Evolutionary conservation across 2,888 invertebrate genomes (phyloP).

Genomic region (Tethea ocularis): DNA sequence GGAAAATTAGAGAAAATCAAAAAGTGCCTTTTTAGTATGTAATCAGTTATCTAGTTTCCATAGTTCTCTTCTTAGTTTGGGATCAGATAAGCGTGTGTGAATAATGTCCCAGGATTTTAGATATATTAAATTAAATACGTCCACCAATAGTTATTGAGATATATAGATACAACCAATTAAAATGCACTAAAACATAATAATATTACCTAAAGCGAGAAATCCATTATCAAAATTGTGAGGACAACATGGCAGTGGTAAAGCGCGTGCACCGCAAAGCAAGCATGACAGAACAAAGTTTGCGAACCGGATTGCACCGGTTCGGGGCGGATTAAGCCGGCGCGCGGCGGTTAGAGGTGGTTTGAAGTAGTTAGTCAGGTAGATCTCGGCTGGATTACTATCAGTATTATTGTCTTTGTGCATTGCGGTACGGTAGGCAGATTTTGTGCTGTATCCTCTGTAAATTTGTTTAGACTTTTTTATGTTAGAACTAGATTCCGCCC

Average conservation of each 20-base stretch:
- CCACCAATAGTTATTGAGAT: too few species aligned
- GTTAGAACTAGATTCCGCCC: background rate
- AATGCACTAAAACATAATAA: background rate
- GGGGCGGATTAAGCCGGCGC: conserved; percentile 57
- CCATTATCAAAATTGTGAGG: conserved; percentile 54
- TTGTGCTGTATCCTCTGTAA: conserved; percentile 42
- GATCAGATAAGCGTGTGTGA: too few species aligned
- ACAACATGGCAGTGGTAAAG: conserved; percentile 54
- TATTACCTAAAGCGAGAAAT: conserved; percentile 35
- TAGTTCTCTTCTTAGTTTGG: too few species aligned
- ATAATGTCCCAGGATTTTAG: too few species aligned
- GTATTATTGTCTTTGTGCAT: conserved; percentile 61
- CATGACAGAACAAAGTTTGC: conserved; percentile 72
- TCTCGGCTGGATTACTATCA: conserved; percentile 57
- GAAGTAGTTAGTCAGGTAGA: conserved; percentile 70
- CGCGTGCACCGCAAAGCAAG: conserved; percentile 69
- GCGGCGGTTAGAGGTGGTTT: conserved; percentile 57
- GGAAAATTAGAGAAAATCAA: too few species aligned
- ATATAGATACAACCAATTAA: background rate
- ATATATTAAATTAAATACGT: too few species aligned
- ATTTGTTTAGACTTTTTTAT: conserved; percentile 39
- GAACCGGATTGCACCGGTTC: conserved; percentile 67
- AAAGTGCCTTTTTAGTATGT: too few species aligned
- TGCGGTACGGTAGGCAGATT: conserved; percentile 48
- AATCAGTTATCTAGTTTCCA: too few species aligned